These are phyloP conservation scores for Drosophila trapezifrons DNA, from an alignment of 1,140 invertebrate genomes.

Conservation along the genomic window DNA sequence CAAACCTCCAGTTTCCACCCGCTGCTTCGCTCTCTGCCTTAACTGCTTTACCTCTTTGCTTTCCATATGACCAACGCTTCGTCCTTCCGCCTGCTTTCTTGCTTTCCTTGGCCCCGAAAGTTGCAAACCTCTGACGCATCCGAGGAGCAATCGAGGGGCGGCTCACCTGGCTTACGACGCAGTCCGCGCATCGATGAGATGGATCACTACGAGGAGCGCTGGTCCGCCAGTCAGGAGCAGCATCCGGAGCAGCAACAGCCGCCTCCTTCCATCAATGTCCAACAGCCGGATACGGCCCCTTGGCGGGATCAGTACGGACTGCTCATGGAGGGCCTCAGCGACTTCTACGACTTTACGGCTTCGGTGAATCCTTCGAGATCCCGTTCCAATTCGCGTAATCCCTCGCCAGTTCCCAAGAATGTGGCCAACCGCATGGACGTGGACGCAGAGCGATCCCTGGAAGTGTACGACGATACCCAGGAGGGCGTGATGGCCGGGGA, in stretches of 20 bases:
- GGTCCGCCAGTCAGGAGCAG: conserved; percentile 55
- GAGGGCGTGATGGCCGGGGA: conserved; percentile 44
- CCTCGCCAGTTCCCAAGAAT: conserved; percentile 66
- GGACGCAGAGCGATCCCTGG: conserved; percentile 46
- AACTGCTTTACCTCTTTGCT: conserved; percentile 61
- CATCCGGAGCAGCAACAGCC: conserved; percentile 31
- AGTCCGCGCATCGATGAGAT: conserved; percentile 82
- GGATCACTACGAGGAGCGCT: conserved; percentile 76
- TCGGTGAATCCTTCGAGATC: conserved; percentile 77
- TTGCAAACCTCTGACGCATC: conserved; percentile 66
- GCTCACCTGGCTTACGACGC: conserved; percentile 69
- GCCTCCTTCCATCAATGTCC: conserved; percentile 52
- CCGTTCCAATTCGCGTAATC: conserved; percentile 61
- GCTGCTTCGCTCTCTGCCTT: conserved; percentile 27
- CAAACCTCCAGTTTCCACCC: neutral
- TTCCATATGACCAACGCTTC: conserved; percentile 48
- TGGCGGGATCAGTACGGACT: conserved; percentile 77
- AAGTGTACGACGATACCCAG: conserved; percentile 70
- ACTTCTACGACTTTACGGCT: conserved; percentile 81
- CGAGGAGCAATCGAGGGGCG: conserved; percentile 60
- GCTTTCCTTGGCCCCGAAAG: conserved; percentile 40
- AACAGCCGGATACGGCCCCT: conserved; percentile 65
- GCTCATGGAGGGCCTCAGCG: conserved; percentile 77
- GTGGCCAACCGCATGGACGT: conserved; percentile 64
- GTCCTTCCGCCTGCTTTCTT: conserved; percentile 23